A percentile compares a stretch with the other conserved stretches of the same genome.
Evolutionary conservation across 2,113 vertebrate genomes (phyloP).

Genomic region (Archilochus colubris): DNA sequence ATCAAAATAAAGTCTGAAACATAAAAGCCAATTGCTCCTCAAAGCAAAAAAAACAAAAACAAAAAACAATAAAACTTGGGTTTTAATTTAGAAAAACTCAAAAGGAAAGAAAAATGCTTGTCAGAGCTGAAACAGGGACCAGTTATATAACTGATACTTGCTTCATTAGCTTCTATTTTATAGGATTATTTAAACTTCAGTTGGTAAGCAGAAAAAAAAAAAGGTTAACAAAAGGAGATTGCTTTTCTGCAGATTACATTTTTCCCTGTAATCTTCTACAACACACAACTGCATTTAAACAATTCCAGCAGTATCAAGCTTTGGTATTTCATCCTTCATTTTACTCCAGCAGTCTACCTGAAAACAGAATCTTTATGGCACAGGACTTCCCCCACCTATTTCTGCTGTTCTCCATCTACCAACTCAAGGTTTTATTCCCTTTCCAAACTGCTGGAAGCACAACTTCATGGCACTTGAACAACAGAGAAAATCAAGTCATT

Average conservation of each 20-base stretch:
- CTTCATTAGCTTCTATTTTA: background rate
- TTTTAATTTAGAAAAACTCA: background rate
- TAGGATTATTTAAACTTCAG: background rate
- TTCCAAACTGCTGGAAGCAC: background rate
- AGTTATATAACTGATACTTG: rapidly evolving
- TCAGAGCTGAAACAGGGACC: background rate
- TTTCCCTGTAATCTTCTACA: background rate
- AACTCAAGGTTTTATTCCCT: background rate
- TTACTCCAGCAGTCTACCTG: background rate
- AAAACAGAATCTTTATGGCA: background rate
- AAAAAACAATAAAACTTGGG: too few relatives aligned
- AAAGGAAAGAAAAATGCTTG: background rate
- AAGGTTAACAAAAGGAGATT: background rate
- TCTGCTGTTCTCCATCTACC: background rate
- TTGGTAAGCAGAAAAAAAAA: background rate
- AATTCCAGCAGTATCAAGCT: background rate
- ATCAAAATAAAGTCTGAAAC: background rate
- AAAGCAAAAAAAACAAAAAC: background rate
- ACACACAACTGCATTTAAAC: background rate
- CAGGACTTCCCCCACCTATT: background rate
- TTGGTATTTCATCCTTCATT: background rate
- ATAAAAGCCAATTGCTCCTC: background rate
- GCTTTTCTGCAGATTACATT: background rate
- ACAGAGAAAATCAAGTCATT: background rate
- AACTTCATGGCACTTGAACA: background rate